Evolutionary conservation across 2,888 invertebrate genomes (phyloP).

Genomic region (Pedicia rivosa): DNA sequence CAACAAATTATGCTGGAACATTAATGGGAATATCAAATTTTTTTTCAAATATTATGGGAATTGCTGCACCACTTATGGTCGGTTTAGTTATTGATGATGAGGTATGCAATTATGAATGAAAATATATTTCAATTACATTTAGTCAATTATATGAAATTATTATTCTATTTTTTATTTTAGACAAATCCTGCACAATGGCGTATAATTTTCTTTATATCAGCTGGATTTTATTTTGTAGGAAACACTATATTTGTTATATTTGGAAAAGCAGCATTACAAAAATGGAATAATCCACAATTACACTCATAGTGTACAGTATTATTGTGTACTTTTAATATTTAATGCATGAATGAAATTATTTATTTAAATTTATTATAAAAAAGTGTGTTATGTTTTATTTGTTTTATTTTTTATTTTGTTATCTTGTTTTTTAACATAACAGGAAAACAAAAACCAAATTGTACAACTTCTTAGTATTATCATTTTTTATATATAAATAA

Average conservation of each 20-base stretch:
- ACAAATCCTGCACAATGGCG: constrained; percentile 49
- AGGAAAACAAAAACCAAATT: too few relatives aligned
- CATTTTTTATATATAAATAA: too few relatives aligned
- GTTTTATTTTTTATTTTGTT: too few relatives aligned
- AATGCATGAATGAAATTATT: too few relatives aligned
- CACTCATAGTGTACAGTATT: too few relatives aligned
- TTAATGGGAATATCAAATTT: constrained; percentile 77
- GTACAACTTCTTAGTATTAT: too few relatives aligned
- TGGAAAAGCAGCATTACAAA: constrained; percentile 46
- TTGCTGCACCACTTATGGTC: constrained; percentile 60
- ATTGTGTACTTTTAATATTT: too few relatives aligned
- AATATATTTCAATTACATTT: constrained; percentile 21
- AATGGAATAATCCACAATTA: constrained; percentile 45
- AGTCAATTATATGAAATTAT: constrained; percentile 12
- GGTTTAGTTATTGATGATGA: constrained; percentile 44
- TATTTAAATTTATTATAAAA: too few relatives aligned
- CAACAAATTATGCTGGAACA: constrained; percentile 69
- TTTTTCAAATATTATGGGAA: constrained; percentile 59
- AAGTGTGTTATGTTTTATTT: too few relatives aligned
- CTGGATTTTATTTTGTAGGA: constrained; percentile 49
- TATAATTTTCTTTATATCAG: constrained; percentile 55
- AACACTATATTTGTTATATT: constrained; percentile 54
- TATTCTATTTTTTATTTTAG: constrained; percentile 29
- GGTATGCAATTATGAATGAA: constrained; percentile 37
- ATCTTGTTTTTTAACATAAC: too few relatives aligned